phyloP scores from a whole-genome alignment of 2,797 vertebrate species.

The Lepus townsendii region DNA sequence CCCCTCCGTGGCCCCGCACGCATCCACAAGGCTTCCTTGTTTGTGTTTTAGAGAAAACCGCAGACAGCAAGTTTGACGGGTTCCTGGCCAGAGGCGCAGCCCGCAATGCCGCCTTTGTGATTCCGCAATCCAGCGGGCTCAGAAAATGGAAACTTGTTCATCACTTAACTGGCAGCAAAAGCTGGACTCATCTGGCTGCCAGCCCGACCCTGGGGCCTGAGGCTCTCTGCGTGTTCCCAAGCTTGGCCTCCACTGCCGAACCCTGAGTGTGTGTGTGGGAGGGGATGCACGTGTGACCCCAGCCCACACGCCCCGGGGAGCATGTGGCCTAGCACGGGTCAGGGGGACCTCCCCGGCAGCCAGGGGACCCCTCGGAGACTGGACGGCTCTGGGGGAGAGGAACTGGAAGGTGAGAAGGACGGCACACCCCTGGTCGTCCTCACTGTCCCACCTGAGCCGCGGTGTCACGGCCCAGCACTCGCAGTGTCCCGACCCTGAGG shows the following conservation, averaged over 20 bases:
- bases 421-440: not conserved
- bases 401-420: not conserved
- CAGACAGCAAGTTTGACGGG: not conserved
- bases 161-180: conserved; percentile 58
- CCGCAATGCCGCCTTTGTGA: not conserved
- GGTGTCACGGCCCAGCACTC: too few relatives aligned
- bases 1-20: not conserved
- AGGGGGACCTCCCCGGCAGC: too few relatives aligned
- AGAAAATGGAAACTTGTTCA: conserved; percentile 51
- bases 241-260: too few relatives aligned
- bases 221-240: not conserved
- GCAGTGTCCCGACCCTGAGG: too few relatives aligned
- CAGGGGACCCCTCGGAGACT: too few relatives aligned
- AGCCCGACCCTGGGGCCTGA: not conserved
- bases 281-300: too few relatives aligned
- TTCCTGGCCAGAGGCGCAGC: conserved; percentile 9
- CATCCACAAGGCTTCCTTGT: not conserved
- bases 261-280: accelerated
- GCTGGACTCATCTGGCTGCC: not conserved
- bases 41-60: conserved; percentile 2
- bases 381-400: too few relatives aligned
- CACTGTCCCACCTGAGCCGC: too few relatives aligned
- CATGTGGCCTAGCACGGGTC: too few relatives aligned
- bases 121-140: not conserved
- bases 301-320: too few relatives aligned